Evolutionary conservation across 1,140 invertebrate species (phyloP), one percentile per base, ranked within the genome.

Genomic region (Drosophila navojoa): DNA sequence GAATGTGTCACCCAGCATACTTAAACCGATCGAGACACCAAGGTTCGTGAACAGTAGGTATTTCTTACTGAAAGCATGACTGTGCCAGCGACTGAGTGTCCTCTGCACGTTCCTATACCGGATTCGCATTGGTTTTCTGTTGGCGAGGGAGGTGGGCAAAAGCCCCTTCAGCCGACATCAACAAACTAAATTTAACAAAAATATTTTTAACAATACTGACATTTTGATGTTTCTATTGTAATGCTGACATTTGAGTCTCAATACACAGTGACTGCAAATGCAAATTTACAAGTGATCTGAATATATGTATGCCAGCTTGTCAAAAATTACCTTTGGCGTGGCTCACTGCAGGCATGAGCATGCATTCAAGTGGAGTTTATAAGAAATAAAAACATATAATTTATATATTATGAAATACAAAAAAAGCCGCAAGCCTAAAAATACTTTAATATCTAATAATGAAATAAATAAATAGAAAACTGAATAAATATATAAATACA

Each of bases 41-140:
- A 97, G 93, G 93, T 98, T 98, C 29, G 97, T 98, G 59, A 95
- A 93, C 13, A 98, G 92, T 40, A 98, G 93, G 93, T 96, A 95
- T 92, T 95, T 96, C 13, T 93, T 92, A 79, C 95, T 95, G 90
- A 96, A 96, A 35, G 93, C 93, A 2, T 45, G 29, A 49, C 52
- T 49, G 27, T 87, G 52, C 15, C 38, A 59, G 6, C 53, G 71
- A 7, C 52, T 44, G 9, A 76, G 4, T 5, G 9, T 3, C 19
- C 40, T 60, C 1, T 15, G 0, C 5, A 87, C 0, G 11, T 25
- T 32, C 35, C 42, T 72, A 57, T 60, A 78, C 6, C 27, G 52
- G 40, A 38, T 6, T 22, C 54, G 38, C 81, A 86, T 85, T 68
- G 61, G 19, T 29, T 6, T 44, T 29, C n/a, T n/a, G 29, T 55